These are phyloP conservation scores for Harmothoe impar DNA, from an alignment of 2,888 invertebrate species.

Conservation along the genomic window DNA sequence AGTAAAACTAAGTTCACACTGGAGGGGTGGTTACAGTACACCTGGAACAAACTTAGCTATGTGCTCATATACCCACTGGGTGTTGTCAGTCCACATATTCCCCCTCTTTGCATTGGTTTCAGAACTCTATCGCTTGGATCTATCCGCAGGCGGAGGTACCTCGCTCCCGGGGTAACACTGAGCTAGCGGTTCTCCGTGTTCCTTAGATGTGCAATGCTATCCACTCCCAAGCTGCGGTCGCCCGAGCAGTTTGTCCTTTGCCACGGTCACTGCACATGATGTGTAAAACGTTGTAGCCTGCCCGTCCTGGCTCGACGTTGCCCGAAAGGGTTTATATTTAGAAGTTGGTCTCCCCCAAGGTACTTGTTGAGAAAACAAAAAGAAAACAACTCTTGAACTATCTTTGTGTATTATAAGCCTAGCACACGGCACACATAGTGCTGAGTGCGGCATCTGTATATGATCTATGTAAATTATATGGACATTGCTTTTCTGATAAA, in stretches of 20 bases:
- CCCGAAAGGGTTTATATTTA: conserved; percentile 2
- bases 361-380: conserved; percentile 18
- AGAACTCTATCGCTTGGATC: too few species aligned
- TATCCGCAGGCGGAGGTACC: too few species aligned
- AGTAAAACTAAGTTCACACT: too few species aligned
- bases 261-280: neutral
- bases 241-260: neutral
- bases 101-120: too few species aligned
- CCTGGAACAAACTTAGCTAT: too few species aligned
- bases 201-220: conserved; percentile 9
- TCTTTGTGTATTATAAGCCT: conserved; percentile 27
- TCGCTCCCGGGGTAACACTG: too few species aligned
- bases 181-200: neutral
- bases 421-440: neutral
- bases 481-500: neutral
- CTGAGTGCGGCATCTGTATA: neutral
- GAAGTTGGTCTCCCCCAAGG: conserved; percentile 51
- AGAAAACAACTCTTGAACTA: neutral
- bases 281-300: neutral
- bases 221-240: neutral
- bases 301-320: neutral
- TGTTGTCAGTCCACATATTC: too few species aligned
- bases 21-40: too few species aligned
- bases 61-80: too few species aligned
- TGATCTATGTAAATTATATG: conserved; percentile 18